phyloP scores from a whole-genome alignment of 2,797 vertebrate species.

The Pseudomugil gertrudae region DNA sequence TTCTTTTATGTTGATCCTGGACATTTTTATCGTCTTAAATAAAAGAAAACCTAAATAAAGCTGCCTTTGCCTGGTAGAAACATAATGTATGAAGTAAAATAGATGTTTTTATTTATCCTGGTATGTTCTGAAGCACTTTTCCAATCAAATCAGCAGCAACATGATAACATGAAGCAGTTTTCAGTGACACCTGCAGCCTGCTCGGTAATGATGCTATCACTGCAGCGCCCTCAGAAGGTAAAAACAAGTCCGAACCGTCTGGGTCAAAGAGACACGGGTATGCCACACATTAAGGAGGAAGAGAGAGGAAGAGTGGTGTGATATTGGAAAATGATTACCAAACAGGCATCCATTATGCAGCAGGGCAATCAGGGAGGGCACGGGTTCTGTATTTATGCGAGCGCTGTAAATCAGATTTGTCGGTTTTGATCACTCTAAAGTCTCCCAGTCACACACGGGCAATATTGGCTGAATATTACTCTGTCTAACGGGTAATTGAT shows the following conservation, averaged over 20 bases:
- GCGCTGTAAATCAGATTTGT: slow-evolving; percentile 86
- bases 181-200: slow-evolving; percentile 49
- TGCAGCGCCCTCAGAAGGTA: slow-evolving; percentile 19
- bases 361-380: slow-evolving; percentile 79
- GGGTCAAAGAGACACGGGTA: slow-evolving; percentile 29
- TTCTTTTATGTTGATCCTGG: too few species aligned
- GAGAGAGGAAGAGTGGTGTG: slow-evolving; percentile 48
- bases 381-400: slow-evolving; percentile 81
- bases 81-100: not conserved
- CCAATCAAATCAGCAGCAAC: slow-evolving; percentile 19
- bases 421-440: slow-evolving; percentile 84
- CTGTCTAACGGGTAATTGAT: slow-evolving; percentile 83
- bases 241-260: slow-evolving; percentile 12
- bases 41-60: too few species aligned
- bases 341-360: slow-evolving; percentile 86
- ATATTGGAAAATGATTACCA: slow-evolving; percentile 86
- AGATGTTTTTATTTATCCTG: not conserved
- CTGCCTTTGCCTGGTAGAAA: not conserved
- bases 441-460: slow-evolving; percentile 77
- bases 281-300: not conserved
- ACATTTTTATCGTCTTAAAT: not conserved
- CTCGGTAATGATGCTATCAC: slow-evolving; percentile 28
- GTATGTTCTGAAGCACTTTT: slow-evolving; percentile 23
- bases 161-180: slow-evolving; percentile 52
- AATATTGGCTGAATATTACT: slow-evolving; percentile 83